Evolutionary conservation across 1,140 invertebrate species (phyloP), one percentile per base, ranked within the genome.

Genomic region (Phocides pigmalion): DNA sequence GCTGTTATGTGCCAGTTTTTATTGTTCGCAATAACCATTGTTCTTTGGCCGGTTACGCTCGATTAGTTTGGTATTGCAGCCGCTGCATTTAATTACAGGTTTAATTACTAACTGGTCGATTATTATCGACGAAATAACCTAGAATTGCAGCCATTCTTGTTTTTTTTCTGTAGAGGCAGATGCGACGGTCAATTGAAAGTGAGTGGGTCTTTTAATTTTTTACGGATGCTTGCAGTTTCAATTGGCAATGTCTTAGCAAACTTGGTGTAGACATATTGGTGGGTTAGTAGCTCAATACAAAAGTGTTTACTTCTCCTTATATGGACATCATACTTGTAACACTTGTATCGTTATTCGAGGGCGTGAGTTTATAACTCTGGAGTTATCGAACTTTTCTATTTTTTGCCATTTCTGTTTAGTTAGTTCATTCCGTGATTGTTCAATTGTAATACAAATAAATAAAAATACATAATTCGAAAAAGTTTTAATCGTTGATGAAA

Each of bases 11-110:
- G 14, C 46, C 19, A 39, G 19, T 50, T 50, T 62, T 62, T 62
- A n/a, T 41, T 62, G 19, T 47, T 32, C 4, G 5, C 28, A 54
- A 16, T 8, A 49, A 28, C 46, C 12, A 62, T 50, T 62, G 46
- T 50, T 50, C 3, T 41, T 49, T 39, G 12, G 20, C 35, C 35
- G 32, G 58, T 62, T 41, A 50, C 32, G 58, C 16, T 16, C 25
- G 44, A 50, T 62, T 62, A 62, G 46, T 32, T 47, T 32, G 12
- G 16, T 62, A 62, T 62, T 39, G 58, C 58, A 62, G 47, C 46
- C 19, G 58, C 15, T 59, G 37, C 19, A 49, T 62, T 39, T 49
- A 62, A 49, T 62, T 62, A 41, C 25, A 25, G 17, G 58, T 25
- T 49, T 62, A 62, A 62, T 62, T 50, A 25, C 35, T 25, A 41